Evolutionary conservation across 2,797 vertebrate genomes (phyloP), one percentile per base, ranked within the genome.

Genomic region (Heliangelus exortis): DNA sequence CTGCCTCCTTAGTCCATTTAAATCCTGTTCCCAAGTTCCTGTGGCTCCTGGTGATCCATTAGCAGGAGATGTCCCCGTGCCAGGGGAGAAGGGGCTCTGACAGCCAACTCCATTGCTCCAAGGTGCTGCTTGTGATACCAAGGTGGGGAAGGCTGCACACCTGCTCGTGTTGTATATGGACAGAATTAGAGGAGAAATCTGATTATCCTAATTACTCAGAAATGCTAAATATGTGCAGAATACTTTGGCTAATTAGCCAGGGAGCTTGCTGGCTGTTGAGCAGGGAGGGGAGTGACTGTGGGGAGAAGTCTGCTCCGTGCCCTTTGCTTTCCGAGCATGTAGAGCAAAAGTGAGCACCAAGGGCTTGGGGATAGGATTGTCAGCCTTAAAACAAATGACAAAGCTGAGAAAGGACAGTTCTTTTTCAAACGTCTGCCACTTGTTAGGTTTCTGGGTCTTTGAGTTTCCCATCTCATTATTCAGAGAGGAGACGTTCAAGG

Each of bases 201-300:
- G 96, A 93, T 96, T 96, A 96, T 92, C 94, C 87, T 95, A 78
- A 93, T 96, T 95, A 93, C 94, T 92, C 85, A 95, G 90, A 93
- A 95, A 95, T 96, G 92, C 85, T 91, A 95, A 96, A 84, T 96
- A 96, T 91, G 96, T 93, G 90, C 88, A 69, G 90, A 93, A 86
- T 85, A 96, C 33, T 85, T 91, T 91, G 79, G 79, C 50, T 96
- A 85, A 96, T 96, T 93, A 96, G 89, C 66, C n/a, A 15, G 65
- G 72, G 93, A 92, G 91, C 16, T 57, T 48, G 77, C 89, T 93
- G 95, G n/a, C 79, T 86, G 95, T 65, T 78, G 7, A 41, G 88
- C 76, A n/a, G 85, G 65, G 72, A 92, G 78, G 63, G 68, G 85
- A 66, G 85, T 0, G 63, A 83, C 68, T 80, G 68, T 3, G 53